phyloP scores from a whole-genome alignment of 2,888 invertebrate genomes.

The Archips xylosteana region DNA sequence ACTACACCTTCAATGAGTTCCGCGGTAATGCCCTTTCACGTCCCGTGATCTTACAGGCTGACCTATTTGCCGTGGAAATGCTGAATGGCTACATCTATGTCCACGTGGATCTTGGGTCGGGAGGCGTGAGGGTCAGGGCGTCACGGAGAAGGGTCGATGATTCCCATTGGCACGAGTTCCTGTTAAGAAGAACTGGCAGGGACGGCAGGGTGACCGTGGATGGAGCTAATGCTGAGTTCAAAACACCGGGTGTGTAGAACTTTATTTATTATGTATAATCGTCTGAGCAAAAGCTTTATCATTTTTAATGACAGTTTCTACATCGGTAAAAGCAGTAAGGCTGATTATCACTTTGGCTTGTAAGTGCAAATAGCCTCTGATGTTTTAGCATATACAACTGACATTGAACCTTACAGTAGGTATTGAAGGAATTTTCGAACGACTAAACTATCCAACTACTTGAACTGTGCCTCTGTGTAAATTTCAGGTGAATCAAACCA shows the following conservation, averaged over 20 bases:
- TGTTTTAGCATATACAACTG: no score
- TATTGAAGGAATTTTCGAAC: no score
- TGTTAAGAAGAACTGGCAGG: conserved; percentile 92
- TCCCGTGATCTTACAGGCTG: conserved; percentile 86
- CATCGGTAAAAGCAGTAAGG: no score
- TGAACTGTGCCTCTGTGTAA: background rate
- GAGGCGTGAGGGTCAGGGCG: conserved; percentile 93
- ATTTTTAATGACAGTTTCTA: no score
- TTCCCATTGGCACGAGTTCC: conserved; percentile 96
- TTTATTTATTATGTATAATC: no score
- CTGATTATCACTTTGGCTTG: no score
- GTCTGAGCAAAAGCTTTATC: no score
- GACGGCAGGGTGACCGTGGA: conserved; percentile 96
- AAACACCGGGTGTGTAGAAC: conserved; percentile 88
- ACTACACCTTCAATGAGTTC: background rate
- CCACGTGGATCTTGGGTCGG: conserved; percentile 96
- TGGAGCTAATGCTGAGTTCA: conserved; percentile 94
- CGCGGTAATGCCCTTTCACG: background rate
- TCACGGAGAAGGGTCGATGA: conserved; percentile 94
- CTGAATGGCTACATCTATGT: conserved; percentile 97
- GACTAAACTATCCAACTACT: no score
- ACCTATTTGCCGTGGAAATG: conserved; percentile 97
- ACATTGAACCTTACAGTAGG: no score
- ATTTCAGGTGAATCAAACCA: conserved; percentile 92
- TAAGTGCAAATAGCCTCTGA: no score